Evolutionary conservation across 2,888 invertebrate genomes (phyloP), one percentile per base, ranked within the genome.

Genomic region (Heliconius ethilla): DNA sequence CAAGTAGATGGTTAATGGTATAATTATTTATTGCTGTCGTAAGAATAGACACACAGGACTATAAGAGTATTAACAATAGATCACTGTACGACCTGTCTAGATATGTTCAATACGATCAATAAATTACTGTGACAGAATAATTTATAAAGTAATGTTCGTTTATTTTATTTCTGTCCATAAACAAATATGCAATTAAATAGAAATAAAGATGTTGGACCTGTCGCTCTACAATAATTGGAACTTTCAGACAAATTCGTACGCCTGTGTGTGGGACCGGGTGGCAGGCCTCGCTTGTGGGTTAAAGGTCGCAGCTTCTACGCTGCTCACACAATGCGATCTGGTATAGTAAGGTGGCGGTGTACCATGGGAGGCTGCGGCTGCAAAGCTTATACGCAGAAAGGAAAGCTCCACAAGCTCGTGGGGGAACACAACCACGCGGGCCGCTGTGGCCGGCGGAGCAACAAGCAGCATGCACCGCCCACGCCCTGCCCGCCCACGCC

Each of bases 291-390:
- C 80, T 87, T 94, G 69, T 94, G 94, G 94, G 93, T 94, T 82
- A 90, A 91, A 82, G 94, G 94, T 77, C 92, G 93, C 84, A 94
- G 94, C 82, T 94, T 94, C 85, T 94, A 94, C 86, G 93, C 93
- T 76, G 94, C 94, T 79, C 94, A 94, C 83, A 94, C 94, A 15
- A 94, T 94, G 94, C 91, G 94, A 70, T 94, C 94, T 11, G 94
- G 94, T 69, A 90, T 93, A 25, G 94, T 94, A 77, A 92, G 94
- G 81, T 94, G 94, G 94, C 91, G 94, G 0, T 94, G 94, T 85
- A 94, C 94, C 2, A 94, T 94, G 94, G 94, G 94, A 77, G 94
- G 94, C 70, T 94, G 94, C 82, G 93, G 93, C 40, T 94, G 94
- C 85, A 94, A 94, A 83, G 94, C 94, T 3, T 94, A 94, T 87